These are phyloP conservation scores for Lottia scabra DNA, from an alignment of 2,888 invertebrate species.

Conservation along the genomic window DNA sequence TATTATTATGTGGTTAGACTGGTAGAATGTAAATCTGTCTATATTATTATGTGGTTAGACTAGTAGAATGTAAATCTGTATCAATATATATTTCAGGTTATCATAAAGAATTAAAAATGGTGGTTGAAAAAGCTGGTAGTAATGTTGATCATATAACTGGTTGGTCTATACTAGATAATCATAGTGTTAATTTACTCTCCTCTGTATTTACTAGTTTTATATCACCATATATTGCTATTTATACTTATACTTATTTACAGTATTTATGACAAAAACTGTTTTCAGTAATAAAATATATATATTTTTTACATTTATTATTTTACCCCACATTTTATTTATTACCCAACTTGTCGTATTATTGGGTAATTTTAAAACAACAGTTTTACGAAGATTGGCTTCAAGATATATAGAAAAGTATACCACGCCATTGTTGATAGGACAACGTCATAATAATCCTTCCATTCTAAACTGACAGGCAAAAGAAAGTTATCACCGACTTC, in stretches of 20 bases:
- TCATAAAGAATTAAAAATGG: slow-evolving; percentile 75
- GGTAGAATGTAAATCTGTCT: background rate
- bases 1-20: background rate
- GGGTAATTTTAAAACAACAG: too few species aligned
- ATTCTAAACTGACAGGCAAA: too few species aligned
- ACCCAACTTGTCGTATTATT: too few species aligned
- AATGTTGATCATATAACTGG: slow-evolving; percentile 83
- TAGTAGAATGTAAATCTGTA: background rate
- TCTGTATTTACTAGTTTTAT: slow-evolving; percentile 76
- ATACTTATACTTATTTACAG: background rate
- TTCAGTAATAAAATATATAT: too few species aligned
- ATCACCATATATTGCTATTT: slow-evolving; percentile 53
- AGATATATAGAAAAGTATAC: too few species aligned
- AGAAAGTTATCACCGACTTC: too few species aligned
- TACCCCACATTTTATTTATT: too few species aligned
- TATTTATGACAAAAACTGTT: too few species aligned
- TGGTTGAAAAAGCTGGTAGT: slow-evolving; percentile 80
- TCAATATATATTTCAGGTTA: slow-evolving; percentile 73
- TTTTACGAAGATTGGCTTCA: too few species aligned
- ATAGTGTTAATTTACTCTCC: slow-evolving; percentile 87
- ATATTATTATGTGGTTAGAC: background rate
- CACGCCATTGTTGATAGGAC: too few species aligned
- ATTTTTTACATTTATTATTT: too few species aligned
- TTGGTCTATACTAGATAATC: slow-evolving; percentile 82
- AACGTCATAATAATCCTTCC: too few species aligned